Base-by-base conservation (phyloP, 2,797 vertebrate genomes). In the Sebastes trivittatus region DNA sequence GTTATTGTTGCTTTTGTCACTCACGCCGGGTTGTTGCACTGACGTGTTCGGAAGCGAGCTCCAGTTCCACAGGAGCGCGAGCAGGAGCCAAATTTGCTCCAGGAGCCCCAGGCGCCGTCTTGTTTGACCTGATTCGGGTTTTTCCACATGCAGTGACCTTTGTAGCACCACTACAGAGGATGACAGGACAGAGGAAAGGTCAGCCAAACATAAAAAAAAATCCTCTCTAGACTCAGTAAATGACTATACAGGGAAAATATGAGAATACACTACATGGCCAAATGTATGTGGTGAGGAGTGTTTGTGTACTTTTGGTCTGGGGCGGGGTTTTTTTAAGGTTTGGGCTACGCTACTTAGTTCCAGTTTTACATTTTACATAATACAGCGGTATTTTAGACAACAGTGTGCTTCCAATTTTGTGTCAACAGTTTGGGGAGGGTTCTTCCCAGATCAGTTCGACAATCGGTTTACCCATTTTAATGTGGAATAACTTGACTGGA, bases 61-160 rank as follows among this genome's bases (percentile, higher is more conserved):
- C 98, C 98, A 0, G 96, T 97, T 25, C 98, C 98, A 11, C 98
- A 99, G 1, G 97, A 97, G 62, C 98, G 95, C 0, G 98, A 99
- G 90, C 98, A 99, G 75, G 97, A 96, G 75, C 97, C 98, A 2
- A 96, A 97, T 88, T 99, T 99, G 59, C 96, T 96, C 98, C 98
- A 99, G 7, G 96, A 89, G 49, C 97, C 96, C 98, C 98, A 99
- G 67, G 92, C 94, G 1, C 98, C 98, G 3, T 99, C 98, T 88
- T 98, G 97, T 86, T 97, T 98, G 82, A 97, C 93, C 93, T 98
- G 97, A 77, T 98, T 97, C 1, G 96, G 95, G 11, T 97, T 99
- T 84, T 98, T 99, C 98, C 98, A 99, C 97, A 99, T 99, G 94
- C 98, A 99, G 86, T 99, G 98, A 88, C 98, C 98, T 95, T 99